A percentile compares a stretch with the other conserved stretches of the same genome.
These are phyloP conservation scores for Tenodera sinensis DNA, from an alignment of 2,888 invertebrate genomes.

Conservation along the genomic window DNA sequence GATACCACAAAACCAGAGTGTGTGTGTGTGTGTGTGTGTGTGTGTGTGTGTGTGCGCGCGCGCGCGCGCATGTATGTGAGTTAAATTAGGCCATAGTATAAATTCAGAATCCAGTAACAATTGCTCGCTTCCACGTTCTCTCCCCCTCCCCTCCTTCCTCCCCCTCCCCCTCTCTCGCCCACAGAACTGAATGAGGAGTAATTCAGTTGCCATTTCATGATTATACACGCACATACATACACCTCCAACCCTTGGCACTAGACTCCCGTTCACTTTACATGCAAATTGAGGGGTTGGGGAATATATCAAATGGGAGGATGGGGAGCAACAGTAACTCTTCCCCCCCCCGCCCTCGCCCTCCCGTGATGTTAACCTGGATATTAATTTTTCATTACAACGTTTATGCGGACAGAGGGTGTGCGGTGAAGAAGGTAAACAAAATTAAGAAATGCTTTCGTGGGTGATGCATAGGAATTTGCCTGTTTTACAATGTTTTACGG, in stretches of 20 bases:
- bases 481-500: too few species aligned
- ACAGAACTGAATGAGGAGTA: background rate
- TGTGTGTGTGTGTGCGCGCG: too few species aligned
- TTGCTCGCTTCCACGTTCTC: background rate
- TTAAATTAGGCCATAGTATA: background rate
- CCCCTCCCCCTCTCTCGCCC: background rate
- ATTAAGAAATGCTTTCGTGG: background rate
- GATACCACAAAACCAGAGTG: background rate
- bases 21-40: background rate
- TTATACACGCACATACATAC: background rate
- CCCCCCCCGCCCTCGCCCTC: too few species aligned
- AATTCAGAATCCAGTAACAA: background rate
- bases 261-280: background rate
- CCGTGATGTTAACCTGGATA: background rate
- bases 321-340: too few species aligned
- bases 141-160: too few species aligned
- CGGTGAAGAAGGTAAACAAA: background rate
- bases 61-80: background rate
- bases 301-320: background rate
- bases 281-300: background rate
- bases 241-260: background rate
- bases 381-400: background rate
- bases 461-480: background rate
- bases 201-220: background rate
- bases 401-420: background rate